Base-by-base conservation (phyloP, 2,113 vertebrate species). In the Tylochromis polylepis region DNA sequence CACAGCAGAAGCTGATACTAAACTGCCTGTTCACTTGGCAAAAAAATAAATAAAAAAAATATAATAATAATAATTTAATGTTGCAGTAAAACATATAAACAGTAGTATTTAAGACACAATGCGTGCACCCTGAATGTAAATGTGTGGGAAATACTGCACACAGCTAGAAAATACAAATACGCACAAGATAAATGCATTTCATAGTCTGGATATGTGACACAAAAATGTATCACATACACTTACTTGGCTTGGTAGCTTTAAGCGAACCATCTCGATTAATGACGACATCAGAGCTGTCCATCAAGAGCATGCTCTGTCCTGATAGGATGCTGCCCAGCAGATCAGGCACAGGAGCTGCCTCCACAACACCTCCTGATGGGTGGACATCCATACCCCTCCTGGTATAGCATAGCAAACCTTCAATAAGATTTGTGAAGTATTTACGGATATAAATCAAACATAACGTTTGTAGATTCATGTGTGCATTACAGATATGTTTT, bases 191-290 rank as follows among this genome's bases (percentile, higher is more conserved):
- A 65, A 65, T 65, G 3, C 4, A 65, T 65, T 65, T 65, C 1
- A n/a, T 65, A 65, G 31, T 38, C 18, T 38, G 34, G 34, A 65
- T n/a, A 65, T 65, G 60, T 38, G 60, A 65, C 60, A 65, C 34
- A 65, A 72, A 75, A 81, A 51, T 51, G 5, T 34, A 16, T 24
- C 55, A 59, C 2, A 46, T 9, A 70, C 14, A 89, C 94, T 89
- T 89, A 99, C 98, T 95, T 87, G 96, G 84, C 85, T 96, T 97
- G 89, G 95, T 95, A 0, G 97, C 95, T 0, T 97, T 97, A 70
- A 99, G 97, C 0, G 98, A 97, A 84, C 99, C 99, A 72, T 99
- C 99, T 41, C 98, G 96, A 92, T 98, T 98, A 92, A 99, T 99
- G 82, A 98, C 91, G 6, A 99, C 94, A 87, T 98, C 97, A 0